Conservation (phyloP, 2,888 invertebrate genomes). For the Trichopoda pennipes region DNA sequence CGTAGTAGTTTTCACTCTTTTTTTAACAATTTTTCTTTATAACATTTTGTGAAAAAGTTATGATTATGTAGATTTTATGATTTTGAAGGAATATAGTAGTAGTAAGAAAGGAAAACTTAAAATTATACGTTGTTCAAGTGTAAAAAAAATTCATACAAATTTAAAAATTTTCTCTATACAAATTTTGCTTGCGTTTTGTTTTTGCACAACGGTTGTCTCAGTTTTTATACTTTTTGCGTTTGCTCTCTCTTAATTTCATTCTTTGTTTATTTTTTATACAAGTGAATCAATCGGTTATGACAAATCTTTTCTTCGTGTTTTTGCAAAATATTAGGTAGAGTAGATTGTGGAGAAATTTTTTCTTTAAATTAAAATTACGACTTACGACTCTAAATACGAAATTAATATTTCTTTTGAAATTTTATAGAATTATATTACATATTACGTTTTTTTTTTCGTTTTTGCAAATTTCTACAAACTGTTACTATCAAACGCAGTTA, state of each 20-base stretch:
- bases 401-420: conserved; percentile 52
- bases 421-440: conserved; percentile 36
- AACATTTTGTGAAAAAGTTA: conserved; percentile 22
- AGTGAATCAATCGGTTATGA: conserved; percentile 29
- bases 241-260: conserved; percentile 26
- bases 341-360: conserved; percentile 23
- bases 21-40: conserved; percentile 18
- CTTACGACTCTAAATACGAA: conserved; percentile 65
- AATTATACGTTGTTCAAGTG: conserved; percentile 53
- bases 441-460: conserved; percentile 39
- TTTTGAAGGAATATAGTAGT: conserved; percentile 33
- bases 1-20: conserved; percentile 43
- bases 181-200: conserved; percentile 16
- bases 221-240: conserved; percentile 18
- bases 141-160: conserved; percentile 53
- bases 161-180: conserved; percentile 52
- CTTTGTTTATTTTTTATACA: conserved; percentile 25
- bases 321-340: conserved; percentile 42
- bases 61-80: conserved; percentile 45
- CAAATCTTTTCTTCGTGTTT: conserved; percentile 32
- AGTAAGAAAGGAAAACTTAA: conserved; percentile 55
- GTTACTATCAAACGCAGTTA: conserved; percentile 60
- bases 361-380: conserved; percentile 55
- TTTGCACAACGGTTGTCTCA: conserved; percentile 34
- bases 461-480: conserved; percentile 55